Percentiles rank a stretch among this genome's conserved stretches.
These are phyloP conservation scores for Epicampocera succincta DNA, from an alignment of 2,888 invertebrate genomes.

Conservation along the genomic window DNA sequence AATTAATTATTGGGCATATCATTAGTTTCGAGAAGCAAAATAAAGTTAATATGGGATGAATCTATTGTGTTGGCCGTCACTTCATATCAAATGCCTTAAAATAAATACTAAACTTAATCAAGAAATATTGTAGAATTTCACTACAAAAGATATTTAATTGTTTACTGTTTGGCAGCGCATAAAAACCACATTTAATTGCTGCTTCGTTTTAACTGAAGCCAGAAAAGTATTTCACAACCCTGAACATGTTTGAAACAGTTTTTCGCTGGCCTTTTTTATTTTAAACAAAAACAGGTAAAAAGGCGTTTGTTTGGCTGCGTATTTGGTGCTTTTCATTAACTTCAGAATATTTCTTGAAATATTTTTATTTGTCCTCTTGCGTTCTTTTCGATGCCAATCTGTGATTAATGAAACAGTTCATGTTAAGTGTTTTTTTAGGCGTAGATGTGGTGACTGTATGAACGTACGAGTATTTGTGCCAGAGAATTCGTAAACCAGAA, in stretches of 20 bases:
- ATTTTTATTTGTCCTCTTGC: constrained; percentile 5
- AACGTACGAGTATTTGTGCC: constrained; percentile 9
- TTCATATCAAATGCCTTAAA: too few species aligned
- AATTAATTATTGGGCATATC: too few species aligned
- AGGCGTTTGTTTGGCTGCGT: constrained; percentile 48
- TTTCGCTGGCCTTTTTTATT: background rate
- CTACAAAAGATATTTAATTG: constrained; percentile 1
- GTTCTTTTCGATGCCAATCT: constrained; percentile 62
- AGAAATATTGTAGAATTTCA: background rate
- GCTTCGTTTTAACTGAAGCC: constrained; percentile 27
- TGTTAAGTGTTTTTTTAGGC: constrained; percentile 52
- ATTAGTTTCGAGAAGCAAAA: too few species aligned
- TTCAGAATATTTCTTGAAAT: constrained; percentile 10
- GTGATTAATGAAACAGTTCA: constrained; percentile 67
- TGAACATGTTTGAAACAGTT: constrained; percentile 4
- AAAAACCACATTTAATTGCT: constrained; percentile 56
- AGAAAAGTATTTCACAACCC: background rate
- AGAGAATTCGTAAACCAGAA: background rate
- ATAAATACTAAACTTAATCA: background rate
- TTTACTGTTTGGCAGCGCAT: constrained; percentile 22
- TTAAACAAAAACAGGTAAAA: background rate
- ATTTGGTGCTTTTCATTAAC: constrained; percentile 48
- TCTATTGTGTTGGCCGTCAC: too few species aligned
- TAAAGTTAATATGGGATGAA: too few species aligned
- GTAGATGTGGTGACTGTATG: constrained; percentile 52